Base-by-base conservation (phyloP, 2,888 invertebrate species). In the Orthosia incerta region DNA sequence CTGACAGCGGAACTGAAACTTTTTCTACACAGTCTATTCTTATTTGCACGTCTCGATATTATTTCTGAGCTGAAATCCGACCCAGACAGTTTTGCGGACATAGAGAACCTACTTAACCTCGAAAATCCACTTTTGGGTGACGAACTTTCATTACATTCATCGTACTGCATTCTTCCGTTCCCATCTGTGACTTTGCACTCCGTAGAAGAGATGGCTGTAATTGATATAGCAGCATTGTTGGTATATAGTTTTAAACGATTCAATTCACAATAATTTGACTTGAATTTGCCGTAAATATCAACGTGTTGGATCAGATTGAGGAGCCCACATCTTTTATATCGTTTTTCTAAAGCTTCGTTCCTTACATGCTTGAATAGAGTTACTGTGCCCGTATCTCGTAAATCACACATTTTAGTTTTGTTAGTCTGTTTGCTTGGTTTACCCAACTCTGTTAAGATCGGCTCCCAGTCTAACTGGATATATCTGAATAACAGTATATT, bases 121-220 rank as follows among this genome's bases (percentile, higher is more conserved):
- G 65, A 65, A 39, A 23, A 31, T 11, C 12, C 65, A 39, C 20
- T 12, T 50, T 39, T 39, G 2, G 65, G 23, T 18, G 65, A 39
- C 11, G 12, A 7, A 16, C 39, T 45, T 12, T n/a, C 23, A 0
- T 66, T n/a, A 16, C 39, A 45, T 15, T n/a, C 23, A 2, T 66
- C n/a, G 45, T 67, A 69, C 2, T 67, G 23, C 1, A n/a, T n/a
- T 5, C n/a, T 51, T 0, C 67, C 69, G 0, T 26, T 26, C 0
- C n/a, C 67, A 69, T 69, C 51, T 1, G 69, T 69, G 23, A 69
- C n/a, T 51, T 67, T 69, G 9, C 67, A 69, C 3, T 26, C 67
- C 0, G 0, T 51, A 5, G 67, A 45, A 0, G 67, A 69, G 9
- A 69, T 69, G 1, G n/a, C 23, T 0, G n/a, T 67, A 1, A 69